Base-by-base conservation (phyloP, 2,797 vertebrate species). In the Cephalopachus bancanus region DNA sequence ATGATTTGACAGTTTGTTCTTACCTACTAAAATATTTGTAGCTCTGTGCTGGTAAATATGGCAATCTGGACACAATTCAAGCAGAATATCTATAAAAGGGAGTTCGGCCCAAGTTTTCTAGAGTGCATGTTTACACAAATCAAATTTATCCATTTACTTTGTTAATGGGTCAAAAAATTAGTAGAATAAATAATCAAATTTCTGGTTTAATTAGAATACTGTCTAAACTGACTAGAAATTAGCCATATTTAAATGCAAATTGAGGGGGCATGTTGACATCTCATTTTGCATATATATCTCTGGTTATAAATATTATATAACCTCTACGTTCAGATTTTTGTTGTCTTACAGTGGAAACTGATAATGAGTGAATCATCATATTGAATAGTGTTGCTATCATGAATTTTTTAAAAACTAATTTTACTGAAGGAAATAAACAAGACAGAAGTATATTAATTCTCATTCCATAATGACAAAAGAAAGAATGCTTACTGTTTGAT, bases 351-450 rank as follows among this genome's bases (percentile, higher is more conserved):
- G 37, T 53, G 87, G 88, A 93, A 86, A 11, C 17, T 65, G 53
- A 83, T 60, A 51, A 67, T 53, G 30, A 83, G 57, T 33, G 37
- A 89, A 53, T 93, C 15, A 67, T 67, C 44, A 16, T 83, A 72
- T 53, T 72, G 24, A 51, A 72, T 71, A 81, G 8, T 60, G 17
- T 93, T 96, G 72, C 6, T 65, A 37, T 51, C 17, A 71, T 74
- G 28, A 94, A 83, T 95, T 85, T 15, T 65, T n/a, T 79, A 89
- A 51, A 26, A 44, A 37, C 28, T 3, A 33, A 88, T 81, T 83
- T 49, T 93, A 57, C 49, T 51, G 33, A 76, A 96, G 53, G 79
- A 89, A 93, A 91, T 91, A 88, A 81, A 86, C 3, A 86, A 90
- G 59, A 69, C 19, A 78, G 75, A 96, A 80, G 88, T 69, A 44